Evolutionary conservation across 1,140 invertebrate species (phyloP).

Genomic region (Thereuonema tuberculata): DNA sequence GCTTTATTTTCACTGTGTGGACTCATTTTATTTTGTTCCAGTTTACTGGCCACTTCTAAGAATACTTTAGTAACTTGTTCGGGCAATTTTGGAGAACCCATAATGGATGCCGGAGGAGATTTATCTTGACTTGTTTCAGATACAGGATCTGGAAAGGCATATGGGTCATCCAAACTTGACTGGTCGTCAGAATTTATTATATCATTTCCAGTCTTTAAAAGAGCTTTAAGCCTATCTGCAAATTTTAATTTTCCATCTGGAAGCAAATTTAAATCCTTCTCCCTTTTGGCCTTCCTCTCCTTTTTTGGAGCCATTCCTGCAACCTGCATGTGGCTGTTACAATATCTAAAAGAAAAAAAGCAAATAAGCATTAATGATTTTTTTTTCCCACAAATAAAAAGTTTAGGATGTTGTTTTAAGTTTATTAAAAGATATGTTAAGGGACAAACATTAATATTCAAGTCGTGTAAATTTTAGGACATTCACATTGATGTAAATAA

Average conservation of each 20-base stretch:
- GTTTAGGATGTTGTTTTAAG: no score
- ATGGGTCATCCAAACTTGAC: slow-evolving; percentile 37
- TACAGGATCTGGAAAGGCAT: slow-evolving; percentile 42
- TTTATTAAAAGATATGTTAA: no score
- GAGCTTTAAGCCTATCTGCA: slow-evolving; percentile 35
- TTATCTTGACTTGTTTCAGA: slow-evolving; percentile 28
- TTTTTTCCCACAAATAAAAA: no score
- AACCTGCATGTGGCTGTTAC: slow-evolving; percentile 42
- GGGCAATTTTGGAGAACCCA: background rate
- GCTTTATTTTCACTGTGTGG: slow-evolving; percentile 19
- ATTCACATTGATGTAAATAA: no score
- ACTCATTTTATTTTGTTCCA: background rate
- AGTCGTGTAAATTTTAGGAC: no score
- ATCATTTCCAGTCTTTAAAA: slow-evolving; percentile 26
- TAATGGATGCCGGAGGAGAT: slow-evolving; percentile 16
- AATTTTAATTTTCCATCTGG: slow-evolving; percentile 41
- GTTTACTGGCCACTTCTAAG: background rate
- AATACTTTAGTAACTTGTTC: background rate
- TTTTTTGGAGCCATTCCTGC: slow-evolving; percentile 38
- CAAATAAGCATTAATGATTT: no score
- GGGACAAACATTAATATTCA: no score
- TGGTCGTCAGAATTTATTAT: slow-evolving; percentile 16
- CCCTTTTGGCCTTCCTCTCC: slow-evolving; percentile 38
- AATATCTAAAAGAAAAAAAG: slow-evolving; percentile 29
- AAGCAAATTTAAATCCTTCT: slow-evolving; percentile 21